Evolutionary conservation across 2,113 vertebrate species (phyloP).

Genomic region (Cyanistes caeruleus): DNA sequence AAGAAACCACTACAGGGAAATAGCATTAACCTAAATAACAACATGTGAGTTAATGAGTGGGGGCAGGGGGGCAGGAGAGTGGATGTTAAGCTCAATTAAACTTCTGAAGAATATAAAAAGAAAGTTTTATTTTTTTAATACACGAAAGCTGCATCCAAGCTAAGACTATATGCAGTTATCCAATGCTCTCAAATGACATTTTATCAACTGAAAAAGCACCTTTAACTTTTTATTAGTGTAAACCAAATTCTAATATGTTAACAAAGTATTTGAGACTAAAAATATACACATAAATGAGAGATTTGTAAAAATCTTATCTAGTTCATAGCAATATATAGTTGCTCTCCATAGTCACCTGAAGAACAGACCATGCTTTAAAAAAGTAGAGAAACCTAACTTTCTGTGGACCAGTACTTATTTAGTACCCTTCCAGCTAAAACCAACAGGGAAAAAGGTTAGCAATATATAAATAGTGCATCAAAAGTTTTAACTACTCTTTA

Average conservation of each 20-base stretch:
- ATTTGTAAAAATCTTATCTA: not conserved
- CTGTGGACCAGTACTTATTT: not conserved
- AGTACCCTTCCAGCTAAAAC: not conserved
- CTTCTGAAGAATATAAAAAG: not conserved
- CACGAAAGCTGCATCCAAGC: not conserved
- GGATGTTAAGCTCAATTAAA: not conserved
- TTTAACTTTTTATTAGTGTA: not conserved
- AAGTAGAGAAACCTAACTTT: not conserved
- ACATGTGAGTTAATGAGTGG: not conserved
- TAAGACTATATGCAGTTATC: not conserved
- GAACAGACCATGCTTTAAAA: not conserved
- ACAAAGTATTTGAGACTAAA: not conserved
- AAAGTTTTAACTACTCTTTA: not conserved
- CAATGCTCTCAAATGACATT: not conserved
- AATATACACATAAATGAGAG: not conserved
- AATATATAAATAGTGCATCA: not conserved
- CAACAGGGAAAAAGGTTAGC: not conserved
- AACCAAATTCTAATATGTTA: not conserved
- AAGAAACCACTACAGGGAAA: not conserved
- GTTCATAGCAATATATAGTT: not conserved
- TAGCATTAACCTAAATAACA: not conserved
- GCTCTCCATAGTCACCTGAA: not conserved
- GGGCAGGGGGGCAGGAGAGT: not conserved
- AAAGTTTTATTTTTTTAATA: not conserved
- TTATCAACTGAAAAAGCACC: not conserved